These are phyloP conservation scores for Furcifer pardalis DNA, from an alignment of 2,797 vertebrate genomes.

Conservation along the genomic window DNA sequence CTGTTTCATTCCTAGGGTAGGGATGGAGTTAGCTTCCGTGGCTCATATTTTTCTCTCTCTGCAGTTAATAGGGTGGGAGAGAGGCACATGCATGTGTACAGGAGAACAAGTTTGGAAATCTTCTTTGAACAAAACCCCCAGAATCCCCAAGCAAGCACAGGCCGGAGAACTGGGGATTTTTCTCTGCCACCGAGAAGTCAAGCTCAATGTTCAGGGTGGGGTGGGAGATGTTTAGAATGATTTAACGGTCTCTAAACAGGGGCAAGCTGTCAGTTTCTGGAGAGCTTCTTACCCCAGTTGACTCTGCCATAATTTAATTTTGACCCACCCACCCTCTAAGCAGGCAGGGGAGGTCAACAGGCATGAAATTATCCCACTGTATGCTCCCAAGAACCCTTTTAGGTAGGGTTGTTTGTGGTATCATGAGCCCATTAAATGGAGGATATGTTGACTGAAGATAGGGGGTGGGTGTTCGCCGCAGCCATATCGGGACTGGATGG, in stretches of 20 bases:
- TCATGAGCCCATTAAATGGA: too few species aligned
- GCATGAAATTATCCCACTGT: background rate
- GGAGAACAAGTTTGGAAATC: too few species aligned
- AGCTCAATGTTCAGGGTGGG: too few species aligned
- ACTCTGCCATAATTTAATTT: background rate
- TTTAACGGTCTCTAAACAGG: background rate
- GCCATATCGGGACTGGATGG: too few species aligned
- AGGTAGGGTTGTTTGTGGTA: background rate
- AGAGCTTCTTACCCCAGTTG: background rate
- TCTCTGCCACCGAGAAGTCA: too few species aligned
- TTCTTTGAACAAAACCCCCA: too few species aligned
- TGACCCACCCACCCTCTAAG: background rate
- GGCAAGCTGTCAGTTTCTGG: background rate
- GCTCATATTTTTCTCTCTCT: background rate
- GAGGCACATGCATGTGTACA: background rate
- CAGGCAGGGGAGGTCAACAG: too few species aligned
- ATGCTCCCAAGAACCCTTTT: background rate
- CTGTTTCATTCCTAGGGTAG: constrained; percentile 5
- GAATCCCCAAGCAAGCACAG: too few species aligned
- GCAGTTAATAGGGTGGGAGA: background rate
- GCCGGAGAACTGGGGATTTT: too few species aligned
- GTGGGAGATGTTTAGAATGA: background rate
- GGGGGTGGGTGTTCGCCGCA: too few species aligned
- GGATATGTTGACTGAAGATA: too few species aligned
- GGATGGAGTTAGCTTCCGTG: background rate